Conservation (phyloP, 2,113 vertebrate species). For the Dromaius novaehollandiae region DNA sequence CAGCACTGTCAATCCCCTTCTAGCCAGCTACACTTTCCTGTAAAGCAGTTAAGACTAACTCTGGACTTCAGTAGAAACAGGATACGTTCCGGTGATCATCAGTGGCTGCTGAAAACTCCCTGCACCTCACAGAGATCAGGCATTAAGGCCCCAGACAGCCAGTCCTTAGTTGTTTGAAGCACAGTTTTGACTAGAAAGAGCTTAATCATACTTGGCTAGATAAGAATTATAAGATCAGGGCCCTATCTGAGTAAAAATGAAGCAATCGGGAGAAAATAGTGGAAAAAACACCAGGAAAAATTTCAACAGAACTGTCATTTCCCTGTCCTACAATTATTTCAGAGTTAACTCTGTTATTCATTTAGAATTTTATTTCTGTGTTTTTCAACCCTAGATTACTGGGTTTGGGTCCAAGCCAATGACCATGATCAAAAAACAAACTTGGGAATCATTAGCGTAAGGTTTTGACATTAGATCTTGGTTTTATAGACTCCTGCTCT, state of each 20-base stretch:
- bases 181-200: neutral
- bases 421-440: neutral
- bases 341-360: neutral
- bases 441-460: neutral
- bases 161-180: neutral
- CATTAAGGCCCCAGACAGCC: neutral
- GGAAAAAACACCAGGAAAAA: neutral
- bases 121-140: neutral
- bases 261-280: neutral
- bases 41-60: neutral
- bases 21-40: neutral
- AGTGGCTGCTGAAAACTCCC: neutral
- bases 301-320: neutral
- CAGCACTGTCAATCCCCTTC: neutral
- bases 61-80: neutral
- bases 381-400: neutral
- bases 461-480: neutral
- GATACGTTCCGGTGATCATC: neutral
- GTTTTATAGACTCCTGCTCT: neutral
- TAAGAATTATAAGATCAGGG: neutral
- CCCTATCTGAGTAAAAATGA: neutral
- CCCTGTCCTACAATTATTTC: neutral
- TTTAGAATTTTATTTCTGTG: neutral
- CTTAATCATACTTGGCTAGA: neutral
- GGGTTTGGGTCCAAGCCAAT: neutral